These are phyloP conservation scores for Pao palembangensis DNA, from an alignment of 2,113 vertebrate species.

Conservation along the genomic window DNA sequence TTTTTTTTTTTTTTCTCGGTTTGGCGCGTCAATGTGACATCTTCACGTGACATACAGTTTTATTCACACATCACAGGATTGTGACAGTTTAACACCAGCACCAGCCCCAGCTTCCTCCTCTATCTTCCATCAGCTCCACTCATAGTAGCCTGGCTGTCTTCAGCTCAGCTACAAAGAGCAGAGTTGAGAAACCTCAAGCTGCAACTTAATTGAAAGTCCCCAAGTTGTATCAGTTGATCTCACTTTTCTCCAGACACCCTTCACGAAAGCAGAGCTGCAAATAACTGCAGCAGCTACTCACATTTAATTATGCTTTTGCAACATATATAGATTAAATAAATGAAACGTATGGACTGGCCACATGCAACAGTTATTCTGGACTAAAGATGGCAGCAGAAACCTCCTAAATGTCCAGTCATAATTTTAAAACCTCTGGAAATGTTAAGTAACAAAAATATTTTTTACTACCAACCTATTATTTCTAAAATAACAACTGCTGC, in stretches of 20 bases:
- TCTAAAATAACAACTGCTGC: too few relatives aligned
- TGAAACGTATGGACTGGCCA: not conserved
- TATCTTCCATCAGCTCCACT: slow-evolving; percentile 41
- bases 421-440: not conserved
- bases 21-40: not conserved
- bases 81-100: slow-evolving; percentile 10
- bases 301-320: too few relatives aligned
- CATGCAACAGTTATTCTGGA: not conserved
- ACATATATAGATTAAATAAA: too few relatives aligned
- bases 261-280: not conserved
- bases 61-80: slow-evolving; percentile 50
- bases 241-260: slow-evolving; percentile 10
- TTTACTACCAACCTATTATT: too few relatives aligned
- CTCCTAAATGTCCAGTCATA: not conserved
- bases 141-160: slow-evolving; percentile 28
- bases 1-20: slow-evolving; percentile 4
- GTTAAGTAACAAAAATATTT: too few relatives aligned
- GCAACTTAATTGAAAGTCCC: slow-evolving; percentile 42
- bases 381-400: slow-evolving; percentile 3
- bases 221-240: slow-evolving; percentile 46
- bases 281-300: not conserved
- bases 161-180: slow-evolving; percentile 6
- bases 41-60: slow-evolving; percentile 10
- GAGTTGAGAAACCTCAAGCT: slow-evolving; percentile 41
- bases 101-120: slow-evolving; percentile 31